Evolutionary conservation across 64 coral and sea anemone species (phyloP).

Genomic region (Astreopora myriophthalma): DNA sequence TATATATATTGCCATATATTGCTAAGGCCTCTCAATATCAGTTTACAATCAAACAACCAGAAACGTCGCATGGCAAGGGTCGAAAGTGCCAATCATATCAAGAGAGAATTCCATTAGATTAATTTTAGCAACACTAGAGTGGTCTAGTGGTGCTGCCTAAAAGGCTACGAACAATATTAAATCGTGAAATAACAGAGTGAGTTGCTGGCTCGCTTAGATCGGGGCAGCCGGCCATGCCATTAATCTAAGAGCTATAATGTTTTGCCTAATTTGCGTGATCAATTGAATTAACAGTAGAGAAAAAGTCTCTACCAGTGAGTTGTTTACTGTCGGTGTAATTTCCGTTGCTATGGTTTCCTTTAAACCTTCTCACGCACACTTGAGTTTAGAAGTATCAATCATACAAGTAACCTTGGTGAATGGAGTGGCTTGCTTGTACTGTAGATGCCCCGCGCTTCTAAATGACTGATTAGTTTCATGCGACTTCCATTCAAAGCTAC

Average conservation of each 20-base stretch:
- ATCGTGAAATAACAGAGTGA: too few species aligned
- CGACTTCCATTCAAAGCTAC: too few species aligned
- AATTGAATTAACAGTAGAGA: background rate
- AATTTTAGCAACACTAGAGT: background rate
- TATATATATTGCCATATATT: background rate
- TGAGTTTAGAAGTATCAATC: background rate
- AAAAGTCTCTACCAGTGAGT: background rate
- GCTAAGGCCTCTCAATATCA: background rate
- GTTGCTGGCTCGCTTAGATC: too few species aligned
- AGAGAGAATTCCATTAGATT: background rate
- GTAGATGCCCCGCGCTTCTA: too few species aligned
- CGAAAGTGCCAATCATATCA: background rate
- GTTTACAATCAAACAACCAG: background rate
- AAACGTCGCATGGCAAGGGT: background rate
- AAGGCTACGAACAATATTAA: background rate
- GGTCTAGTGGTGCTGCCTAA: background rate
- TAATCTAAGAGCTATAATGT: background rate
- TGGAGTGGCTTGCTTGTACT: too few species aligned
- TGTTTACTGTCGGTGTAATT: background rate
- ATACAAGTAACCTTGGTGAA: too few species aligned
- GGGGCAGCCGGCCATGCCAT: too few species aligned
- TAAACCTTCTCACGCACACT: background rate
- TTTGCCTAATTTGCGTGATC: background rate
- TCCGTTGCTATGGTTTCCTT: background rate
- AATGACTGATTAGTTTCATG: too few species aligned